phyloP scores from a whole-genome alignment of 1,140 invertebrate genomes.

The Gryon sp. region DNA sequence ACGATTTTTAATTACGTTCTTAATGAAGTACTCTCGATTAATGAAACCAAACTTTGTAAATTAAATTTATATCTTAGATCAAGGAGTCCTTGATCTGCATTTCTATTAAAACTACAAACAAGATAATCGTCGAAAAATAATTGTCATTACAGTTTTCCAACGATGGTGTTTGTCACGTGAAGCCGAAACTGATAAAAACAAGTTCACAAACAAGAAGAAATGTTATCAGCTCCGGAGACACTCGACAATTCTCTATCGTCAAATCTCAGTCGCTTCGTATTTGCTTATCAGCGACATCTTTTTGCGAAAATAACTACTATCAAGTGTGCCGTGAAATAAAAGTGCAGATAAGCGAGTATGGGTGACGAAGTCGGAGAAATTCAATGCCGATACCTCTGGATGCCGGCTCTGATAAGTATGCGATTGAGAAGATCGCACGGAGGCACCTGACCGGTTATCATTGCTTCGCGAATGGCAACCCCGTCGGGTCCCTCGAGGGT shows the following conservation, averaged over 20 bases:
- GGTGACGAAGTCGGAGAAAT: not conserved
- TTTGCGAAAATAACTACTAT: slow-evolving; percentile 18
- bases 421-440: slow-evolving; percentile 87
- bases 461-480: slow-evolving; percentile 84
- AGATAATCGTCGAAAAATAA: no score
- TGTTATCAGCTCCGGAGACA: slow-evolving; percentile 8
- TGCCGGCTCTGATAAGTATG: slow-evolving; percentile 84
- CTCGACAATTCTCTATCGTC: slow-evolving; percentile 8
- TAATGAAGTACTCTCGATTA: no score
- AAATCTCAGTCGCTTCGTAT: slow-evolving; percentile 1
- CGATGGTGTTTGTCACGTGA: not conserved
- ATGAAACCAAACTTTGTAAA: no score
- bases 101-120: no score
- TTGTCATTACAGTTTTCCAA: no score
- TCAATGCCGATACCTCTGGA: slow-evolving; percentile 78
- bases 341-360: slow-evolving; percentile 12
- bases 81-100: no score
- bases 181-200: not conserved
- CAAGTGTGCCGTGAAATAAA: slow-evolving; percentile 35
- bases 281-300: slow-evolving; percentile 3
- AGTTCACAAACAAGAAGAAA: no score
- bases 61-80: no score
- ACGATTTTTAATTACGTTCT: no score
- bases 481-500: slow-evolving; percentile 85
- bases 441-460: slow-evolving; percentile 86